A percentile compares a stretch with the other conserved stretches of the same genome.
Evolutionary conservation across 2,797 vertebrate genomes (phyloP).

Genomic region (Pseudochirops corinnae): DNA sequence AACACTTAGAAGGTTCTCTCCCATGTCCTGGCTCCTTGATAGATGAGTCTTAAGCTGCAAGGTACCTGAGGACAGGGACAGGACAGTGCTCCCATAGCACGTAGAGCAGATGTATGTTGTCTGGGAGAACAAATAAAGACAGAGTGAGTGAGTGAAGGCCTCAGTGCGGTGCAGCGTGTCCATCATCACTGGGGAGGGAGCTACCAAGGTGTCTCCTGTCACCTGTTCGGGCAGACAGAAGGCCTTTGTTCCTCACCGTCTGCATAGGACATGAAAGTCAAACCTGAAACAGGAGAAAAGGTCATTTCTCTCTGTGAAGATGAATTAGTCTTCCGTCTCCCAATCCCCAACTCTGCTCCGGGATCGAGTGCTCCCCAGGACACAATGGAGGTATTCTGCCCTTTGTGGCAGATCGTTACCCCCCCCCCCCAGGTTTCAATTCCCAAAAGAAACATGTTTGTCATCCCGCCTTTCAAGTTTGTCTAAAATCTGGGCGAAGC

Average conservation of each 20-base stretch:
- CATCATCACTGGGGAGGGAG: background rate
- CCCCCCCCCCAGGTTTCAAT: constrained; percentile 30
- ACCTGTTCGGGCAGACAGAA: background rate
- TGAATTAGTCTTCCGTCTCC: constrained; percentile 49
- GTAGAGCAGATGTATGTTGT: background rate
- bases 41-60: background rate
- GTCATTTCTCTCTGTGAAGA: constrained; percentile 53
- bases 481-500: constrained; percentile 29
- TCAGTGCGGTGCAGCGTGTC: background rate
- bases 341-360: background rate
- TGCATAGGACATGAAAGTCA: background rate
- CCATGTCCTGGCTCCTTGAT: background rate
- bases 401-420: constrained; percentile 1
- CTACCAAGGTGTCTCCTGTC: accelerated
- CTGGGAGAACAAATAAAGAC: background rate
- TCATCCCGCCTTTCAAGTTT: constrained; percentile 52
- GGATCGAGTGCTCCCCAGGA: background rate
- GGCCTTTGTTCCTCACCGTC: constrained; percentile 28
- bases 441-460: constrained; percentile 62
- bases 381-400: constrained; percentile 50
- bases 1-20: background rate
- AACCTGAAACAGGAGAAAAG: constrained; percentile 60
- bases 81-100: background rate
- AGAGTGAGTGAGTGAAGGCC: background rate
- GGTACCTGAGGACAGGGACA: background rate